Base-by-base conservation (phyloP, 2,797 vertebrate genomes). In the Ibycter americanus region DNA sequence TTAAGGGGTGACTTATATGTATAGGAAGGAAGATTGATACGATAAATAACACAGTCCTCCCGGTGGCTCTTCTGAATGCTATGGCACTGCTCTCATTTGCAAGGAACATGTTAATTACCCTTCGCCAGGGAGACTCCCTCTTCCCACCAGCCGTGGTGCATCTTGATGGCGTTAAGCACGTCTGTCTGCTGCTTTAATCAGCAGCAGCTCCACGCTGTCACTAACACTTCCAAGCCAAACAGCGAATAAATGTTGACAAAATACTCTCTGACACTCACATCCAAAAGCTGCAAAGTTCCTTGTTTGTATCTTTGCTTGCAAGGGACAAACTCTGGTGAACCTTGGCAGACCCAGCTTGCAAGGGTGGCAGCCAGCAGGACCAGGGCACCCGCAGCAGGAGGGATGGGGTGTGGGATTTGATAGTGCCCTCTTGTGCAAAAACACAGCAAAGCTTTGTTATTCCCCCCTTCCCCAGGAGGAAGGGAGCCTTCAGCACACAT, bases 201-300 rank as follows among this genome's bases (percentile, higher is more conserved):
- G 32, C 63, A 20, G 89, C 54, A 95, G 89, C 83, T 73, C 90
- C 46, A 5, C 1, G 13, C 81, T 80, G 80, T 82, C 94, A 71
- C 89, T 90, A 87, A 91, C 67, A 51, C 95, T 74, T 89, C 89
- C 89, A 55, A 82, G 74, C 38, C 85, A 94, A 96, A 93, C 83
- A 92, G 89, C 13, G 16, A 96, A 91, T 63, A 80, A 83, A 94
- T 74, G 83, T 91, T 97, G 95, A 96, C 96, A 97, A 97, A 97
- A 97, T 67, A 92, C 77, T 96, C 96, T 81, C 89, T 79, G 82
- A 49, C 56, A 52, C 31, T 83, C 3, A 0, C 67, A 47, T 47
- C 51, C 49, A 16, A 62, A 86, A 93, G 40, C 46, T 58, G 56
- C 27, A 38, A 44, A 71, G 62, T 46, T 66, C 15, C 55, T 49